phyloP scores from a whole-genome alignment of 2,113 vertebrate genomes.

The Rostratula benghalensis region DNA sequence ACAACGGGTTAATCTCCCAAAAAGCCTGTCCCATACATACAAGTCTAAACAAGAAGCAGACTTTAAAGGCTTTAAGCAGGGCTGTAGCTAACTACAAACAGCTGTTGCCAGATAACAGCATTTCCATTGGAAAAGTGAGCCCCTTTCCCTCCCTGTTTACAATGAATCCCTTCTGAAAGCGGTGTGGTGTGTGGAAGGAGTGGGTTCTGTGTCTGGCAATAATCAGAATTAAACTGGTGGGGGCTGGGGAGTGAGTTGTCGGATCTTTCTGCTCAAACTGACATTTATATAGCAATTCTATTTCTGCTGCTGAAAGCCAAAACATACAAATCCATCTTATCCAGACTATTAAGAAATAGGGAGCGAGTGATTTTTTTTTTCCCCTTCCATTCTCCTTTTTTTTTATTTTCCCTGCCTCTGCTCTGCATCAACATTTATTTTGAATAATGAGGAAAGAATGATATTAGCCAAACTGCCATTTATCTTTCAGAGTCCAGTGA shows the following conservation, averaged over 20 bases:
- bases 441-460: conserved; percentile 30
- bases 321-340: conserved; percentile 60
- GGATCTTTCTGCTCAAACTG: conserved; percentile 53
- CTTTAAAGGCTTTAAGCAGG: conserved; percentile 68
- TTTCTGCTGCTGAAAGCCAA: conserved; percentile 66
- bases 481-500: neutral
- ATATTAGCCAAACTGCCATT: conserved; percentile 1
- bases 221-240: conserved; percentile 61
- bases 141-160: conserved; percentile 24
- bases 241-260: neutral
- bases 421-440: neutral
- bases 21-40: conserved; percentile 3
- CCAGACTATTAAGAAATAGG: conserved; percentile 33
- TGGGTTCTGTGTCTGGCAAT: conserved; percentile 58
- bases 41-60: conserved; percentile 73
- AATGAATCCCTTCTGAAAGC: conserved; percentile 68
- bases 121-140: conserved; percentile 68
- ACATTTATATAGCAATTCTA: conserved; percentile 67
- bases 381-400: neutral
- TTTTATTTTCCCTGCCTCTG: neutral
- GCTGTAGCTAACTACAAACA: conserved; percentile 80
- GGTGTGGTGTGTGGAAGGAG: neutral
- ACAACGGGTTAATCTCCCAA: conserved; percentile 61
- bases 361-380: neutral
- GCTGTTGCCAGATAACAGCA: conserved; percentile 79